A percentile compares a stretch with the other conserved stretches of the same genome.
Conservation (phyloP, 2,113 vertebrate species). For the Ictidomys tridecemlineatus region DNA sequence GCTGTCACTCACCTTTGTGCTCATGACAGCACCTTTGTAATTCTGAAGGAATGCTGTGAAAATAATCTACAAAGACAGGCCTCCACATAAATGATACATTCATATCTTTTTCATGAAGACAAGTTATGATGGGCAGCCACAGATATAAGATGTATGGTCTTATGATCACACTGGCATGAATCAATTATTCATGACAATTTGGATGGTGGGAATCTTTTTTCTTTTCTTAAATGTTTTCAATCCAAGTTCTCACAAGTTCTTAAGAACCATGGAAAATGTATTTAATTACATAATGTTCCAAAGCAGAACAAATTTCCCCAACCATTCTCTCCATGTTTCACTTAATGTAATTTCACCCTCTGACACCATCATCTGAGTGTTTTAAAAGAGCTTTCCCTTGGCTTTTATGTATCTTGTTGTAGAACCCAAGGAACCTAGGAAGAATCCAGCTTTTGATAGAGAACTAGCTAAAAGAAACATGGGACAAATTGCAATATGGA, state of each 20-base stretch:
- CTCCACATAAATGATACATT: not conserved
- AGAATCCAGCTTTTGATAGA: not conserved
- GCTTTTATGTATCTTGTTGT: not conserved
- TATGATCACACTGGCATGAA: slow-evolving; percentile 86
- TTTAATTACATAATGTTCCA: slow-evolving; percentile 86
- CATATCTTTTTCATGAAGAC: slow-evolving; percentile 70
- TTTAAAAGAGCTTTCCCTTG: slow-evolving; percentile 47
- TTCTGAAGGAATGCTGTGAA: not conserved
- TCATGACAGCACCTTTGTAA: not conserved
- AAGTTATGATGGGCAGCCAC: slow-evolving; percentile 82
- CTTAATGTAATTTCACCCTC: slow-evolving; percentile 72
- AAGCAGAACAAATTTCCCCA: slow-evolving; percentile 82
- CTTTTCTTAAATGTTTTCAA: slow-evolving; percentile 86
- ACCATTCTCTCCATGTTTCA: slow-evolving; percentile 75
- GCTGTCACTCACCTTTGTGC: not conserved
- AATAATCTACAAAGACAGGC: not conserved
- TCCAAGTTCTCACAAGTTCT: slow-evolving; percentile 85
- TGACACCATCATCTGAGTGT: slow-evolving; percentile 65
- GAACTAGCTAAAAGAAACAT: not conserved
- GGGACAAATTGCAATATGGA: not conserved
- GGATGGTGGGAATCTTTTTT: slow-evolving; percentile 86
- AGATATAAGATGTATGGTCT: slow-evolving; percentile 83
- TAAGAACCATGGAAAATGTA: slow-evolving; percentile 82
- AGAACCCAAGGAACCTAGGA: not conserved
- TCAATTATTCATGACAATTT: slow-evolving; percentile 90